Conservation (phyloP, 1,140 invertebrate species). For the Drosophila sproati region DNA sequence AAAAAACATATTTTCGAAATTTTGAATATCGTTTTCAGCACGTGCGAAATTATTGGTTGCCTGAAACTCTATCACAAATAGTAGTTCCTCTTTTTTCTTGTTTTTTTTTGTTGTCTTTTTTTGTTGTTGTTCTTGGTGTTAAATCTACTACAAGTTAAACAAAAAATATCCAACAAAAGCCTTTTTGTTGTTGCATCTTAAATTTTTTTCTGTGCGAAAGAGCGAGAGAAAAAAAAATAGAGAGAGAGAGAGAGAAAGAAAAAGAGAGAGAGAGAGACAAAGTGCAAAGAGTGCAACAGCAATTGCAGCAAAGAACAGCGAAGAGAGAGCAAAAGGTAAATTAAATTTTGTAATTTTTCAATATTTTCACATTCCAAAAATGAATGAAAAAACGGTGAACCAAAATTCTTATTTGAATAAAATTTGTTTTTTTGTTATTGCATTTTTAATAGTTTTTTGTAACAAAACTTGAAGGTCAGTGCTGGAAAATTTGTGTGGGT, state of each 20-base stretch:
- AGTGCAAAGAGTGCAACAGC: constrained; percentile 13
- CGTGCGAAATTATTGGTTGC: background rate
- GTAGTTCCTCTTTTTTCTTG: background rate
- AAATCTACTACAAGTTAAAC: background rate
- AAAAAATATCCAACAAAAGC: background rate
- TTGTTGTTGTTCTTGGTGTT: constrained; percentile 33
- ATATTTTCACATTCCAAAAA: background rate
- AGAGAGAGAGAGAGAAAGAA: constrained; percentile 22
- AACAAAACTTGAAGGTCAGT: constrained; percentile 27
- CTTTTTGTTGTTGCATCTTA: background rate
- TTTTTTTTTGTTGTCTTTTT: constrained; percentile 20
- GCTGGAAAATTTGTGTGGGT: constrained; percentile 10
- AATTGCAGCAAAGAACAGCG: constrained; percentile 30
- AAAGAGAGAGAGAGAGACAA: constrained; percentile 15
- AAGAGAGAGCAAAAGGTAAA: constrained; percentile 55
- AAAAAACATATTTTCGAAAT: background rate
- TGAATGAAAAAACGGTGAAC: background rate
- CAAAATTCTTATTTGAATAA: background rate
- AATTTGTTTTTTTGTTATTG: constrained; percentile 3
- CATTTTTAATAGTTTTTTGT: constrained; percentile 2
- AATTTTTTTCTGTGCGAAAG: constrained; percentile 15
- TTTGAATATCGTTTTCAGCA: background rate
- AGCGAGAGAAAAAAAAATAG: constrained; percentile 22
- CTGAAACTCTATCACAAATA: background rate
- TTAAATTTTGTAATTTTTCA: constrained; percentile 24